Base-by-base conservation (phyloP, 2,888 invertebrate genomes). In the Timandra comae region DNA sequence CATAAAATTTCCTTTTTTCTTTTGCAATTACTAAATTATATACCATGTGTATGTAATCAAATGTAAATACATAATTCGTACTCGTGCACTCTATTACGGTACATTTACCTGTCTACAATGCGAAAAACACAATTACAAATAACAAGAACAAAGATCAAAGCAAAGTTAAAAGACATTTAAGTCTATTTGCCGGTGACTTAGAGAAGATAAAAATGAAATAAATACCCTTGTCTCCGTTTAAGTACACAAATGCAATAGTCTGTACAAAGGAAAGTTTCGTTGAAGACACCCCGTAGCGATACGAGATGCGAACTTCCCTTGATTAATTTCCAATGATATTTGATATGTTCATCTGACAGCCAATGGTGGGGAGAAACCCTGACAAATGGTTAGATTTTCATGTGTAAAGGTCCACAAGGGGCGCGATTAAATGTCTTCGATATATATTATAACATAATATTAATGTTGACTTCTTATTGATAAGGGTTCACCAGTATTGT, bases 271-370 rank as follows among this genome's bases (percentile, higher is more conserved):
- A 56, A 52, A 49, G 49, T 53, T 47, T 22, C 31, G 35, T 41
- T 43, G 32, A 41, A 41, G 49, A 47, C 56, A 40, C 55, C 53
- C 62, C 56, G 52, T 52, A 48, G 54, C 45, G 43, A 41, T 43
- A 41, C 41, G 42, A 43, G 56, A 52, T 51, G 46, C 38, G 54
- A 62, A 56, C 24, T 57, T 63, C 54, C 56, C 56, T 56, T 72
- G 76, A 81, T 80, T 79, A 79, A 81, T 81, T 76, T 77, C 70
- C 51, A 73, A 68, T 78, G 79, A 79, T 73, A 80, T 80, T 79
- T 78, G 79, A 81, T 81, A 80, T 66, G 74, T 77, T 72, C 68
- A 54, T 74, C 72, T 71, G 74, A 71, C 64, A 59, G 63, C 52
- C 52, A 47, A 56, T 56, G 52, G 52, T 56, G 52, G 60, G 70